These are phyloP conservation scores for Benthosema pterotum DNA, from an alignment of 2,797 vertebrate species.

Conservation along the genomic window DNA sequence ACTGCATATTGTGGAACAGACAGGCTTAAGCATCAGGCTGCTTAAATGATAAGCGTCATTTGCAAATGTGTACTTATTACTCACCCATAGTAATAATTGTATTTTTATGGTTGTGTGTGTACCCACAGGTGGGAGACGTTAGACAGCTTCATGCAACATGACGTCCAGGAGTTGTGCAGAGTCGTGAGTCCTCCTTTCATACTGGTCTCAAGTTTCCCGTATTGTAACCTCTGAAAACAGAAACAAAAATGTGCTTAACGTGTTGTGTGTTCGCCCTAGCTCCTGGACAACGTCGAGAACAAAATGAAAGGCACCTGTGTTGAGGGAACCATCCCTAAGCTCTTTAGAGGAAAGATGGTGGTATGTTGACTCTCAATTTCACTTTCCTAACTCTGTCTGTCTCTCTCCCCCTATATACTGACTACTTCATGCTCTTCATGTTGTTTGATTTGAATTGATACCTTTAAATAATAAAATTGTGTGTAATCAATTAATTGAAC, in stretches of 20 bases:
- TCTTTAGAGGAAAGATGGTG: constrained; percentile 99
- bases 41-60: too few species aligned
- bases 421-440: neutral
- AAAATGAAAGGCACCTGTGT: constrained; percentile 99
- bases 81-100: too few species aligned
- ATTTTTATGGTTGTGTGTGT: too few species aligned
- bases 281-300: constrained; percentile 99
- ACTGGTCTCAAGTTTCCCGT: neutral
- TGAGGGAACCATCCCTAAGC: constrained; percentile 98
- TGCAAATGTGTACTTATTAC: too few species aligned
- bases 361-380: constrained; percentile 76
- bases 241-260: neutral
- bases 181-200: constrained; percentile 88
- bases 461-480: too few species aligned
- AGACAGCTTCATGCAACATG: constrained; percentile 99
- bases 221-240: neutral
- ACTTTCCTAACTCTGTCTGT: neutral
- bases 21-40: too few species aligned
- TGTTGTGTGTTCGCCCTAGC: constrained; percentile 76
- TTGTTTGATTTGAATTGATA: too few species aligned
- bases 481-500: too few species aligned
- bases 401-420: neutral
- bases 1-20: too few species aligned
- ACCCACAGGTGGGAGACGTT: constrained; percentile 94
- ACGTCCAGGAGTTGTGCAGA: constrained; percentile 97